These are phyloP conservation scores for Allobates femoralis DNA, from an alignment of 2,797 vertebrate genomes.

Conservation along the genomic window DNA sequence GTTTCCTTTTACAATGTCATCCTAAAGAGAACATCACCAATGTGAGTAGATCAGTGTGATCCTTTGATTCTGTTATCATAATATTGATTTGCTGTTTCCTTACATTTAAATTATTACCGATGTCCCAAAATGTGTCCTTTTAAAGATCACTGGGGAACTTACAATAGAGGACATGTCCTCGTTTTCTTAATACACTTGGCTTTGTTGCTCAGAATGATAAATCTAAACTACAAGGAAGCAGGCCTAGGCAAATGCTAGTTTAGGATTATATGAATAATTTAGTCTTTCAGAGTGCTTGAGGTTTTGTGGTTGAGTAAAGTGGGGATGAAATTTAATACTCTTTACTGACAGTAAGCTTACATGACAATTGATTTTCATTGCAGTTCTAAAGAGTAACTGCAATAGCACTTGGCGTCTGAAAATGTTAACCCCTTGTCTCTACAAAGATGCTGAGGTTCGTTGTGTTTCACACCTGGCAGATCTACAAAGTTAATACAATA, in stretches of 20 bases:
- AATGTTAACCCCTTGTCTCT: slow-evolving; percentile 38
- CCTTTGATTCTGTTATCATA: neutral
- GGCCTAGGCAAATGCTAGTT: slow-evolving; percentile 37
- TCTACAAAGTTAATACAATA: neutral
- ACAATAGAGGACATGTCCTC: neutral
- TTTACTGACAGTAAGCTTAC: slow-evolving; percentile 58
- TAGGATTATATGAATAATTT: slow-evolving; percentile 59
- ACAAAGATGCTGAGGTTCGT: neutral
- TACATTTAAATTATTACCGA: neutral
- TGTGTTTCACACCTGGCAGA: neutral
- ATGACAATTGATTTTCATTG: slow-evolving; percentile 61
- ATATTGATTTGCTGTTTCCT: neutral
- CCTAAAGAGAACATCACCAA: neutral
- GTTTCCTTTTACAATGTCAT: neutral
- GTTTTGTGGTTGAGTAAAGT: slow-evolving; percentile 45
- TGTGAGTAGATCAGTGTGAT: neutral
- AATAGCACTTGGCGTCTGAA: slow-evolving; percentile 12
- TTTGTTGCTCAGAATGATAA: neutral
- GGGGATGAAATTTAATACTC: slow-evolving; percentile 56
- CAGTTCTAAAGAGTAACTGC: slow-evolving; percentile 43
- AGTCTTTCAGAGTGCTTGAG: slow-evolving; percentile 53
- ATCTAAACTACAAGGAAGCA: neutral
- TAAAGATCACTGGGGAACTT: neutral
- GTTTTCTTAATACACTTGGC: neutral
- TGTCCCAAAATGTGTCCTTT: neutral